These are phyloP conservation scores for Anhinga rufa DNA, from an alignment of 2,113 vertebrate genomes.

Conservation along the genomic window DNA sequence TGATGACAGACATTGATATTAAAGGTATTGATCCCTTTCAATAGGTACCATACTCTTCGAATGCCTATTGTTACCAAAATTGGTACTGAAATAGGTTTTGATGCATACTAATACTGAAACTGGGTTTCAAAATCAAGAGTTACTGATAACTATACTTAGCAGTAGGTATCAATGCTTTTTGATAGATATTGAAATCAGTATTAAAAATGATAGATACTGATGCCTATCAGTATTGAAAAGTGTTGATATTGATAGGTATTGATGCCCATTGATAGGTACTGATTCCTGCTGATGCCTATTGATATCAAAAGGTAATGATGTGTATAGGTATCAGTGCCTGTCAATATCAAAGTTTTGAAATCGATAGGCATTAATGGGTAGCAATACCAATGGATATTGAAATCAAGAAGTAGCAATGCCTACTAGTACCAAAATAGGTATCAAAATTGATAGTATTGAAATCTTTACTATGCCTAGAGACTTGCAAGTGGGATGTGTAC, in stretches of 20 bases:
- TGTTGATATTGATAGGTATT: not conserved
- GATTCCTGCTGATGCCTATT: not conserved
- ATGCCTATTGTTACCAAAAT: not conserved
- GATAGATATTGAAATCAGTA: not conserved
- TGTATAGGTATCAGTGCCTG: too few relatives aligned
- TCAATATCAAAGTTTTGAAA: not conserved
- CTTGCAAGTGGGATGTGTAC: not conserved
- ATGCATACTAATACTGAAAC: not conserved
- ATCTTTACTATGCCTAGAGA: not conserved
- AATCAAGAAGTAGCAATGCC: not conserved
- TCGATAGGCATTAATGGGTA: not conserved
- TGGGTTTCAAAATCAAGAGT: not conserved
- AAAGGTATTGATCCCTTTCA: not conserved
- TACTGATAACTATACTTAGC: not conserved
- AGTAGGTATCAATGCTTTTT: not conserved
- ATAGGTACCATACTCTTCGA: not conserved
- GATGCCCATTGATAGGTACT: not conserved
- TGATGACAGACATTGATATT: not conserved
- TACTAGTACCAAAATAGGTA: not conserved
- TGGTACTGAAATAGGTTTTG: not conserved
- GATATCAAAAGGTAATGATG: not conserved
- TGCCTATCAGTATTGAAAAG: not conserved
- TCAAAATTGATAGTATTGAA: not conserved
- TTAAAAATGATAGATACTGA: not conserved
- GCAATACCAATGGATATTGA: not conserved